phyloP scores from a whole-genome alignment of 2,113 vertebrate genomes.

The Fregata magnificens region DNA sequence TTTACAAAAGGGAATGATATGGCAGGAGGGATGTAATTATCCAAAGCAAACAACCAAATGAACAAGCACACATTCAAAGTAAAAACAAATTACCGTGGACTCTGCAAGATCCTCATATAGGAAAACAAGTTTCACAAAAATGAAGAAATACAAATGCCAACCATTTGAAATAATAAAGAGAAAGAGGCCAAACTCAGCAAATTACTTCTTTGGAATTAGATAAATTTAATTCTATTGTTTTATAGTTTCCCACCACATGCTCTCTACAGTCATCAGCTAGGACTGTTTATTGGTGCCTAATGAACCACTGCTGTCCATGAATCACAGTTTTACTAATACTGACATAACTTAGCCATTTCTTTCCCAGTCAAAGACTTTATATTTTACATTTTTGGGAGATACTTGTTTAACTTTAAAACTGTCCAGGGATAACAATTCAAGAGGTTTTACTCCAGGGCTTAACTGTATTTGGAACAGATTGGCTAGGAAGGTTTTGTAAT shows the following conservation, averaged over 20 bases:
- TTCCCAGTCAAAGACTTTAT: neutral
- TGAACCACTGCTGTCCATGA: neutral
- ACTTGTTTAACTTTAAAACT: neutral
- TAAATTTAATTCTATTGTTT: conserved; percentile 17
- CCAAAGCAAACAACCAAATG: conserved; percentile 54
- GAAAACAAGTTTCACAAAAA: conserved; percentile 33
- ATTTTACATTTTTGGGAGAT: neutral
- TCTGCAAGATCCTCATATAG: neutral
- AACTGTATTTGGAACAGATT: neutral
- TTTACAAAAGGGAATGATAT: conserved; percentile 38
- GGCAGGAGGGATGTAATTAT: conserved; percentile 50
- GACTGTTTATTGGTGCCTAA: neutral
- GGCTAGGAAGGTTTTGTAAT: neutral
- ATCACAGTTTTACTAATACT: neutral
- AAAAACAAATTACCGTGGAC: conserved; percentile 19
- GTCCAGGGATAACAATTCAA: neutral
- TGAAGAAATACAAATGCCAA: neutral
- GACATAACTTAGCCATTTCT: neutral
- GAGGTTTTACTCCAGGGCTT: neutral
- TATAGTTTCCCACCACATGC: neutral
- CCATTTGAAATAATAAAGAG: conserved; percentile 1
- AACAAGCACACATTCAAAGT: conserved; percentile 20
- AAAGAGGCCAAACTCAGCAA: neutral
- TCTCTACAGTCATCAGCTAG: neutral
- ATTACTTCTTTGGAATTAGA: conserved; percentile 1